Evolutionary conservation across 2,113 vertebrate genomes (phyloP).

Genomic region (Chaenogobius annularis): DNA sequence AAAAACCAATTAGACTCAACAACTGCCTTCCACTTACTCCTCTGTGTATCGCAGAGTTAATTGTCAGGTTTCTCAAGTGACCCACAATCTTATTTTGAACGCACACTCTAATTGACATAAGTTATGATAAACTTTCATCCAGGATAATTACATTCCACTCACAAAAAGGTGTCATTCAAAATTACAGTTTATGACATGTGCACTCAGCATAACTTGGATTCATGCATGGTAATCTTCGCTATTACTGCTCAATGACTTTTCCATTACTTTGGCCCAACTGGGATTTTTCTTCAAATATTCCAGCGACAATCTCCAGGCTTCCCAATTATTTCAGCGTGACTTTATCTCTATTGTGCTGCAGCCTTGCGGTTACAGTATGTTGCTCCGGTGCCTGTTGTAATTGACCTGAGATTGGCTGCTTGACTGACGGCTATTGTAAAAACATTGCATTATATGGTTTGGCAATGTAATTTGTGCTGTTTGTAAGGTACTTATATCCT

Average conservation of each 20-base stretch:
- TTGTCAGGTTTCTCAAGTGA: neutral
- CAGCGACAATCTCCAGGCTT: slow-evolving; percentile 20
- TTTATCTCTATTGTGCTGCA: slow-evolving; percentile 31
- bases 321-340: slow-evolving; percentile 38
- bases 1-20: neutral
- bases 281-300: slow-evolving; percentile 31
- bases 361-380: slow-evolving; percentile 16
- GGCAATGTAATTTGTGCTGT: neutral
- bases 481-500: neutral
- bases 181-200: slow-evolving; percentile 17
- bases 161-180: slow-evolving; percentile 16
- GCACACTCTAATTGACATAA: neutral
- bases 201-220: slow-evolving; percentile 17
- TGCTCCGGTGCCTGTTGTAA: slow-evolving; percentile 32
- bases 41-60: neutral
- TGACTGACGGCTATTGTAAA: slow-evolving; percentile 25
- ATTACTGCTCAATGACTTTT: slow-evolving; percentile 32
- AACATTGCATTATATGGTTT: neutral
- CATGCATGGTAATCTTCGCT: slow-evolving; percentile 26
- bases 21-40: neutral
- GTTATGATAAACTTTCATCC: slow-evolving; percentile 19
- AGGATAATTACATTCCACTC: slow-evolving; percentile 12
- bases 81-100: neutral
- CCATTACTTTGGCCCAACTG: slow-evolving; percentile 22
- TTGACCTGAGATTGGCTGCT: slow-evolving; percentile 33